Conservation (phyloP, 2,888 invertebrate genomes). For the Matsumyia berberina region DNA sequence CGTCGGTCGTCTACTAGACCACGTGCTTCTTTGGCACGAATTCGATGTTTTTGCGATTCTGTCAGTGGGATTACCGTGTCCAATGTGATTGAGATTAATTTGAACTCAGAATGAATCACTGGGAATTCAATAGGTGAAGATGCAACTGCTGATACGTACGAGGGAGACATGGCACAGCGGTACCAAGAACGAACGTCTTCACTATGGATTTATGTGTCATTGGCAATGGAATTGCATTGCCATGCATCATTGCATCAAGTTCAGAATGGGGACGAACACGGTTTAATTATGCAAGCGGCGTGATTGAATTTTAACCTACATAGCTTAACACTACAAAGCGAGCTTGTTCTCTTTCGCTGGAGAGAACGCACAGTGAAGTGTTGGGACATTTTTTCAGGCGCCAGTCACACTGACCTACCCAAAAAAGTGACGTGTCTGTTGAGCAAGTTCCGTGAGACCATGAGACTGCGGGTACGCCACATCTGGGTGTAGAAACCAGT, state of each 20-base stretch:
- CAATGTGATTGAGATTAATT: slow-evolving; percentile 51
- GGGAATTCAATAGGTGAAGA: slow-evolving; percentile 22
- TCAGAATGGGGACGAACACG: slow-evolving; percentile 63
- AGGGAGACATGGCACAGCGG: slow-evolving; percentile 15
- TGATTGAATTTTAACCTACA: slow-evolving; percentile 43
- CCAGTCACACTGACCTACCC: slow-evolving; percentile 73
- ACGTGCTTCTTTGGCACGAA: slow-evolving; percentile 65
- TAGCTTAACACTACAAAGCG: slow-evolving; percentile 11
- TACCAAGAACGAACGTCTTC: slow-evolving; percentile 20
- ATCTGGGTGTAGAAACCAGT: slow-evolving; percentile 30
- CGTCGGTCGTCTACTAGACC: background rate
- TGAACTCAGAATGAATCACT: slow-evolving; percentile 47
- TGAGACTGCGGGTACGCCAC: slow-evolving; percentile 6
- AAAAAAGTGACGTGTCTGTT: slow-evolving; percentile 61
- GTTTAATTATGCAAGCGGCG: slow-evolving; percentile 49
- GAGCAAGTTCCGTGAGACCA: slow-evolving; percentile 54
- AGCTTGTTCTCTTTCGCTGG: background rate
- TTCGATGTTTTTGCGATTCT: slow-evolving; percentile 57
- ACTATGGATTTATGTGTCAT: slow-evolving; percentile 30
- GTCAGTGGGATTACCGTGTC: slow-evolving; percentile 51
- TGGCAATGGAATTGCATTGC: slow-evolving; percentile 21
- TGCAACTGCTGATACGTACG: slow-evolving; percentile 28
- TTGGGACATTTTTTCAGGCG: slow-evolving; percentile 54
- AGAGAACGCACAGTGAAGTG: slow-evolving; percentile 10
- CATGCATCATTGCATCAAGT: slow-evolving; percentile 14